phyloP scores from a whole-genome alignment of 2,797 vertebrate species.

The Zalophus californianus region DNA sequence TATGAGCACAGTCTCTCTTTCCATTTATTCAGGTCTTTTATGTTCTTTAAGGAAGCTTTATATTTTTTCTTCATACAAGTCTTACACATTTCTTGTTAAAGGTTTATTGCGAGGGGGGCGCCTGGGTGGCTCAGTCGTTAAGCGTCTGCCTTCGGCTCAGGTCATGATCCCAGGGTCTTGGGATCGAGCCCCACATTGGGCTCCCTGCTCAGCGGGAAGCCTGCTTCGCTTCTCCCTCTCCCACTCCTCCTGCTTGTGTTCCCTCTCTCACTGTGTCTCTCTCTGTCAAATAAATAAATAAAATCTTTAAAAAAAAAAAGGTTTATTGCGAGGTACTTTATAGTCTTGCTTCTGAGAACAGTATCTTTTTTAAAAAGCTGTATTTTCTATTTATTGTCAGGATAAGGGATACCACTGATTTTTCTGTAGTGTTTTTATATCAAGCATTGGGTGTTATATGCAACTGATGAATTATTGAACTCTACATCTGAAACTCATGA shows the following conservation, averaged over 20 bases:
- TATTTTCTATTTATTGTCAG: neutral
- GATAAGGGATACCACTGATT: neutral
- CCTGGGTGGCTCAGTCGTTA: too few relatives aligned
- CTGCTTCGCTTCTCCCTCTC: too few relatives aligned
- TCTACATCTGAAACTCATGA: neutral
- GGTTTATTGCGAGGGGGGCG: neutral
- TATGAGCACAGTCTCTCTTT: neutral
- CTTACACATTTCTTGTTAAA: neutral
- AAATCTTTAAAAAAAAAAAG: neutral
- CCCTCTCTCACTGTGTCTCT: too few relatives aligned
- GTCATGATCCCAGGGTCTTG: too few relatives aligned
- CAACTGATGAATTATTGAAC: neutral
- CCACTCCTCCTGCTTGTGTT: too few relatives aligned
- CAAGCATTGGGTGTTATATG: neutral
- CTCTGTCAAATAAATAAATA: too few relatives aligned
- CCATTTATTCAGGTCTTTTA: neutral
- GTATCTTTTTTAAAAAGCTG: neutral
- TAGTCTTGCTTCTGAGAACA: neutral
- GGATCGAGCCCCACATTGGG: too few relatives aligned
- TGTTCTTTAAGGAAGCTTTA: neutral
- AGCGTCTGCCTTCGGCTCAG: too few relatives aligned
- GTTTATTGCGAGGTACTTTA: neutral
- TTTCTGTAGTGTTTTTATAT: conserved; percentile 22
- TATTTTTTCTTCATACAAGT: conserved; percentile 5
- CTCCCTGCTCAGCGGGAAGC: too few relatives aligned